Evolutionary conservation across 2,797 vertebrate genomes (phyloP).

Genomic region (Crenuchus spilurus): DNA sequence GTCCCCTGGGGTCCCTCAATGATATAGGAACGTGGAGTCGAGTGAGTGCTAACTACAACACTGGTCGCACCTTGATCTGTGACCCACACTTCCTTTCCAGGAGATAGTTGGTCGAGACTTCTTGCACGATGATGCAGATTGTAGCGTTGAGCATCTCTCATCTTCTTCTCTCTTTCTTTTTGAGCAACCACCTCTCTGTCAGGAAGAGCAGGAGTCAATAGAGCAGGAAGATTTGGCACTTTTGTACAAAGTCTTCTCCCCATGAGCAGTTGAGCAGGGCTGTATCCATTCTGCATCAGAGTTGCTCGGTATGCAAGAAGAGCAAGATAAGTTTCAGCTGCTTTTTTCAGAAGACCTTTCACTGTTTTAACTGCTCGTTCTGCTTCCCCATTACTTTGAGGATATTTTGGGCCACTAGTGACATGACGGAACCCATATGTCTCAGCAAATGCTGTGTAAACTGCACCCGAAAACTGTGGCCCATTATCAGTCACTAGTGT

Average conservation of each 20-base stretch:
- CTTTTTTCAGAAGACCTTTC: conserved; percentile 15
- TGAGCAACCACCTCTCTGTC: background rate
- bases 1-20: too few relatives aligned
- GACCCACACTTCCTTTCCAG: too few relatives aligned
- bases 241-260: background rate
- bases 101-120: too few relatives aligned
- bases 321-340: background rate
- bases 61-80: too few relatives aligned
- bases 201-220: background rate
- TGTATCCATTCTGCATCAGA: background rate
- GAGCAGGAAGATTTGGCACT: background rate
- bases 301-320: background rate
- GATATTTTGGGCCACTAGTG: background rate
- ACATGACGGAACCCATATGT: background rate
- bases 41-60: too few relatives aligned
- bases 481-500: background rate
- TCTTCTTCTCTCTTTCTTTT: background rate
- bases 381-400: background rate
- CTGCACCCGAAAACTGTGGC: background rate
- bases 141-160: background rate
- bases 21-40: too few relatives aligned
- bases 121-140: too few relatives aligned
- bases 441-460: background rate
- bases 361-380: background rate
- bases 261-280: background rate